Conservation (phyloP, 2,888 invertebrate genomes). For the Hirtodrosophila confusa region DNA sequence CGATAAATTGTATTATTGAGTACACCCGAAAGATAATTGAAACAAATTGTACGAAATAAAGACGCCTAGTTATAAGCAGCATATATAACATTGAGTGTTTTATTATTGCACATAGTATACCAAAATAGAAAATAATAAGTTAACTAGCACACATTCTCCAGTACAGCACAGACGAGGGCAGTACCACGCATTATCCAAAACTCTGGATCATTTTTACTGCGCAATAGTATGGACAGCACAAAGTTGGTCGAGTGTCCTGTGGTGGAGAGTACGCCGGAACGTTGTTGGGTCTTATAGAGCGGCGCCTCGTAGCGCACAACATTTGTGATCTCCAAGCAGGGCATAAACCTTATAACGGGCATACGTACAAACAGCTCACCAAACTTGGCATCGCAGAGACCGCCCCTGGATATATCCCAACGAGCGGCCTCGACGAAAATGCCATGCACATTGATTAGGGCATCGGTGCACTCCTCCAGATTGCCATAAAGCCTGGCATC, state of each 20-base stretch:
- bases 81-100: conserved; percentile 1
- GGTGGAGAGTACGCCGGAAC: conserved; percentile 94
- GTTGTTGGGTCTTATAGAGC: conserved; percentile 93
- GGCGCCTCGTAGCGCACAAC: conserved; percentile 86
- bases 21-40: conserved; percentile 31
- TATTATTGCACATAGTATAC: no score
- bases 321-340: conserved; percentile 73
- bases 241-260: conserved; percentile 98
- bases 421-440: conserved; percentile 94
- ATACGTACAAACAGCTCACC: conserved; percentile 85
- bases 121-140: no score
- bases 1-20: conserved; percentile 40
- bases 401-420: conserved; percentile 89
- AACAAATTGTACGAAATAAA: conserved; percentile 63
- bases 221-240: conserved; percentile 91
- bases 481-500: conserved; percentile 85
- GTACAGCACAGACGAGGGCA: conserved; percentile 92
- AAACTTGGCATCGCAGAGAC: conserved; percentile 89
- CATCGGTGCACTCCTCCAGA: conserved; percentile 86
- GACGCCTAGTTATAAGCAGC: conserved; percentile 43
- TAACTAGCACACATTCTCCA: conserved; percentile 85
- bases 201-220: conserved; percentile 87
- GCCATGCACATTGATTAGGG: conserved; percentile 91
- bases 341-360: conserved; percentile 81
- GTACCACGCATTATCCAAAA: conserved; percentile 96